Percentiles rank a stretch among this genome's conserved stretches.
Evolutionary conservation across 2,113 vertebrate species (phyloP).

Genomic region (Engystomops pustulosus): DNA sequence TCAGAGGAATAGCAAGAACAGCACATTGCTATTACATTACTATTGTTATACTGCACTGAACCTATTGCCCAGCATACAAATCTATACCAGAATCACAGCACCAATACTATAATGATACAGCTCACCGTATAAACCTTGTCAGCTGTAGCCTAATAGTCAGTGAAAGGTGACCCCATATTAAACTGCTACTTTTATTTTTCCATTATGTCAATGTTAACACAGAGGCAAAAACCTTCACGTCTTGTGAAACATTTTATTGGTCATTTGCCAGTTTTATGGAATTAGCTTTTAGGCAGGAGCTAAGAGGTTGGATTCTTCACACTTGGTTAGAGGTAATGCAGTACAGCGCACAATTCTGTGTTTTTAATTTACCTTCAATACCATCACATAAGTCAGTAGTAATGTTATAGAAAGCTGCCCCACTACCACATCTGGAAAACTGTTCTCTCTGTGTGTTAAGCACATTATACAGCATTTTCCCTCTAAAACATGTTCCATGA

Average conservation of each 20-base stretch:
- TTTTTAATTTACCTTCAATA: background rate
- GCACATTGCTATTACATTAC: too few relatives aligned
- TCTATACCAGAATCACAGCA: background rate
- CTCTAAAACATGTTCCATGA: too few relatives aligned
- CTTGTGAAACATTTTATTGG: slow-evolving; percentile 45
- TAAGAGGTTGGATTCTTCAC: background rate
- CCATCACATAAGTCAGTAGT: background rate
- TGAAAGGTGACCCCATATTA: slow-evolving; percentile 24
- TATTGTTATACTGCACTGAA: background rate
- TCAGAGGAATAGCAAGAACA: too few relatives aligned
- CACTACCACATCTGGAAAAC: background rate
- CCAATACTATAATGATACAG: background rate
- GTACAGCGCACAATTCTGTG: background rate
- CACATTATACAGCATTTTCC: too few relatives aligned
- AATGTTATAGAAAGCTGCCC: background rate
- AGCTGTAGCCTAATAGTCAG: background rate
- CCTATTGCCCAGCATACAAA: background rate
- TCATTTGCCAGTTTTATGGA: slow-evolving; percentile 33
- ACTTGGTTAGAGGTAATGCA: background rate
- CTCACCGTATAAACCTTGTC: background rate
- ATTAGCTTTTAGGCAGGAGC: slow-evolving; percentile 15
- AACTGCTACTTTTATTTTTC: slow-evolving; percentile 1
- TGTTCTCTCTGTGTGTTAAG: background rate
- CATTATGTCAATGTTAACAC: slow-evolving; percentile 11
- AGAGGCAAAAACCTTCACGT: too few relatives aligned